phyloP scores from a whole-genome alignment of 1,140 invertebrate species.

The Oryzaephilus surinamensis region DNA sequence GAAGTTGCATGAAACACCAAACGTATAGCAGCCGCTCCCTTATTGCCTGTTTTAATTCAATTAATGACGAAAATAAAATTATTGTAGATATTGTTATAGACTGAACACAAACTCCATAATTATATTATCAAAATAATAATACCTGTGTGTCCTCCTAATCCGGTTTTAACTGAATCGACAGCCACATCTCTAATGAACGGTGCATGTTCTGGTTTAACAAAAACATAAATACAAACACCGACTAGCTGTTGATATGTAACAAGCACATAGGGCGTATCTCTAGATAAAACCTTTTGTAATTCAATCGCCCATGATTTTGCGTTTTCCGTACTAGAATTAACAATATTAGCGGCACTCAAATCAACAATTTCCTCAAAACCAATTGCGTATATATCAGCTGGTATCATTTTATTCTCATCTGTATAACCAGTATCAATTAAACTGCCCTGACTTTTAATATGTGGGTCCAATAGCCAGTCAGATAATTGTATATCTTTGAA shows the following conservation, averaged over 20 bases:
- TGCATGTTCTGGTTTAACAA: slow-evolving; percentile 78
- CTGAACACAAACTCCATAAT: too few relatives aligned
- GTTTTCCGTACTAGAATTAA: slow-evolving; percentile 94
- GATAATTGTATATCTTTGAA: slow-evolving; percentile 88
- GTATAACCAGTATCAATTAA: slow-evolving; percentile 40
- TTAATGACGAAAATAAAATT: too few relatives aligned
- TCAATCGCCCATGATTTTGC: slow-evolving; percentile 93
- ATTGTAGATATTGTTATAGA: too few relatives aligned
- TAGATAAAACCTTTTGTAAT: slow-evolving; percentile 81
- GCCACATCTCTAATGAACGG: slow-evolving; percentile 85
- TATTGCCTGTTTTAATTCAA: too few relatives aligned
- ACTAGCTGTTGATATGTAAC: slow-evolving; percentile 95
- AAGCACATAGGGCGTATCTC: slow-evolving; percentile 82
- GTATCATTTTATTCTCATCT: slow-evolving; percentile 35
- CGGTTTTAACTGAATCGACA: slow-evolving; percentile 93
- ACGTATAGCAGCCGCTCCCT: slow-evolving; percentile 93
- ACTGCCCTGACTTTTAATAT: slow-evolving; percentile 27
- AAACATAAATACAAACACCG: slow-evolving; percentile 94
- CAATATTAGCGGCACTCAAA: slow-evolving; percentile 95
- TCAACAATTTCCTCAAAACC: slow-evolving; percentile 99
- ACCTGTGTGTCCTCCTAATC: slow-evolving; percentile 85
- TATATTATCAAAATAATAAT: too few relatives aligned
- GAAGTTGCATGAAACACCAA: slow-evolving; percentile 87
- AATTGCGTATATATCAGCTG: slow-evolving; percentile 90
- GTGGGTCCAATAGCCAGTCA: slow-evolving; percentile 89